A percentile compares a stretch with the other conserved stretches of the same genome.
phyloP scores from a whole-genome alignment of 2,113 vertebrate genomes.

The Gorsachius goisagi region DNA sequence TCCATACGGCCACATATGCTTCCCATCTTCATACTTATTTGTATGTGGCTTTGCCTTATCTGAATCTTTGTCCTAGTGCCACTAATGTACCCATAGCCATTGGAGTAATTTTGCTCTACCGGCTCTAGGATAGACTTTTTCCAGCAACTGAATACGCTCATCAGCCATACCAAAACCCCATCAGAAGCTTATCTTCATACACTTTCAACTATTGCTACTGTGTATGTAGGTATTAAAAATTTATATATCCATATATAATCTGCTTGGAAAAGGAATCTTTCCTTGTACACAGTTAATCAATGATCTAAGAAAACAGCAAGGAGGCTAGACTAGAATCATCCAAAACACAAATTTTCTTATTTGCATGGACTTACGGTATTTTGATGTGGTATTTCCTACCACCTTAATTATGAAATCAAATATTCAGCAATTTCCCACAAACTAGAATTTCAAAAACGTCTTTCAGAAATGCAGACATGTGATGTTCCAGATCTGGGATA shows the following conservation, averaged over 20 bases:
- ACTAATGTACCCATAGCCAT: not conserved
- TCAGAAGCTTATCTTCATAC: not conserved
- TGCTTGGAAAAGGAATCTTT: not conserved
- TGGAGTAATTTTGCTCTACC: not conserved
- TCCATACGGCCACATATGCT: not conserved
- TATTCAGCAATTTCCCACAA: not conserved
- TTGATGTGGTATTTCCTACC: not conserved
- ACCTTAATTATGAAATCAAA: constrained; percentile 1
- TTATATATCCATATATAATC: not conserved
- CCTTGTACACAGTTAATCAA: not conserved
- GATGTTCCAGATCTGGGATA: not conserved
- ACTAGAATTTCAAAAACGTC: not conserved
- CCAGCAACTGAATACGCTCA: not conserved
- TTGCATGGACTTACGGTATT: not conserved
- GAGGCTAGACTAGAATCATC: not conserved
- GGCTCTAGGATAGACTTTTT: not conserved
- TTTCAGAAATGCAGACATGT: not conserved
- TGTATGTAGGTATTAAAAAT: not conserved
- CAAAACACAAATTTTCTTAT: not conserved
- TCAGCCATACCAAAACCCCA: not conserved
- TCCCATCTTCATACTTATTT: not conserved
- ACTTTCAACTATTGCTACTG: not conserved
- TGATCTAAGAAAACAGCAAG: not conserved
- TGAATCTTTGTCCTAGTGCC: not conserved
- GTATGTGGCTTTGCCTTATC: not conserved